phyloP scores from a whole-genome alignment of 1,140 invertebrate genomes.

The Stegodyphus dumicola region DNA sequence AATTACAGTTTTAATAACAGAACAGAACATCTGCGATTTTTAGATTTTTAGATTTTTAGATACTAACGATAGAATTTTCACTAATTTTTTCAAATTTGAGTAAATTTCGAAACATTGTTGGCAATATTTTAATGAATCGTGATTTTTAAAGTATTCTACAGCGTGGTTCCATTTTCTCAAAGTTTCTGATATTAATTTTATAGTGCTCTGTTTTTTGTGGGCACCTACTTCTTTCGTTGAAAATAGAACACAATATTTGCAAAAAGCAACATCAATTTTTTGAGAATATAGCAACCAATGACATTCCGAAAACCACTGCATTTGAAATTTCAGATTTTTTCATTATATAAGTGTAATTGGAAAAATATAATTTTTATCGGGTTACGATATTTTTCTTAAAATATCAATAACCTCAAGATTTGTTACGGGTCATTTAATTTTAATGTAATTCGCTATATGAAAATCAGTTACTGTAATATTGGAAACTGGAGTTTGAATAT shows the following conservation, averaged over 20 bases:
- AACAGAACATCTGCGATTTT: not conserved
- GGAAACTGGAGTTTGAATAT: too few species aligned
- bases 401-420: not conserved
- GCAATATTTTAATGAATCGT: not conserved
- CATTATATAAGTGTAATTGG: not conserved
- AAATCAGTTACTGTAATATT: too few species aligned
- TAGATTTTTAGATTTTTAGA: not conserved
- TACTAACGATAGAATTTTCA: not conserved
- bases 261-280: too few species aligned
- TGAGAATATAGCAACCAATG: not conserved
- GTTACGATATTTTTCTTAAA: not conserved
- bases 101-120: not conserved
- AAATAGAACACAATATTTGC: too few species aligned
- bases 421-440: not conserved
- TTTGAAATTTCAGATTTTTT: not conserved
- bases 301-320: not conserved
- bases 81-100: not conserved
- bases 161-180: not conserved
- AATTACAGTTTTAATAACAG: not conserved
- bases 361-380: not conserved
- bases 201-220: not conserved
- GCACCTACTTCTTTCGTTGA: too few species aligned
- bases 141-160: too few species aligned
- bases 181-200: not conserved
- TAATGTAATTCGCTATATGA: too few species aligned